These are phyloP conservation scores for Brachyhypopomus occidentalis DNA, from an alignment of 2,113 vertebrate genomes.

Conservation along the genomic window DNA sequence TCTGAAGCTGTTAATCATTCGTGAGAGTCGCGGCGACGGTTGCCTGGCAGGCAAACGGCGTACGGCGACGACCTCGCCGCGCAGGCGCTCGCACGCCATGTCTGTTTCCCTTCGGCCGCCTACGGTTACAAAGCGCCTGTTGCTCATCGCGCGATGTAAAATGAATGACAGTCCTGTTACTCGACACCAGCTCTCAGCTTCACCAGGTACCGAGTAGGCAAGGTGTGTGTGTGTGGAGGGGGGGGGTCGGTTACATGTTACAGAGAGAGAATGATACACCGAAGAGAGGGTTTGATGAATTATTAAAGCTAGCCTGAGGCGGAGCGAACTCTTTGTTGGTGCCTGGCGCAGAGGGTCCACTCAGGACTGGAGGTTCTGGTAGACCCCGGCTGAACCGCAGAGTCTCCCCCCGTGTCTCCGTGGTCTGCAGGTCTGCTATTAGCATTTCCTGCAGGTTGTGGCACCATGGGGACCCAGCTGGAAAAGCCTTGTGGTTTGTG, in stretches of 20 bases:
- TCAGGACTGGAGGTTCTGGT: conserved; percentile 49
- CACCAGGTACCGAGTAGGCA: conserved; percentile 42
- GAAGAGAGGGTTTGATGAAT: conserved; percentile 59
- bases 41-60: conserved; percentile 19
- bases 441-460: conserved; percentile 39
- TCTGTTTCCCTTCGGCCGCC: conserved; percentile 48
- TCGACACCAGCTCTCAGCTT: conserved; percentile 57
- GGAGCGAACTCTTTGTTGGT: conserved; percentile 48
- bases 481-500: conserved; percentile 43
- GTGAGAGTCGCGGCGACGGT: conserved; percentile 1
- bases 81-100: background rate
- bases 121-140: conserved; percentile 59
- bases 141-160: conserved; percentile 60
- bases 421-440: conserved; percentile 49
- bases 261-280: conserved; percentile 5
- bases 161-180: conserved; percentile 69
- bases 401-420: conserved; percentile 42
- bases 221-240: background rate
- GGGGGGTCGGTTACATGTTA: too few relatives aligned
- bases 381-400: conserved; percentile 18
- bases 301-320: conserved; percentile 62
- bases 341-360: conserved; percentile 18
- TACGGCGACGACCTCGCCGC: background rate
- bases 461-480: conserved; percentile 47
- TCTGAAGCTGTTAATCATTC: background rate